Percentiles rank a stretch among this genome's conserved stretches.
Evolutionary conservation across 1,140 invertebrate species (phyloP).

Genomic region (Bombus confusus): DNA sequence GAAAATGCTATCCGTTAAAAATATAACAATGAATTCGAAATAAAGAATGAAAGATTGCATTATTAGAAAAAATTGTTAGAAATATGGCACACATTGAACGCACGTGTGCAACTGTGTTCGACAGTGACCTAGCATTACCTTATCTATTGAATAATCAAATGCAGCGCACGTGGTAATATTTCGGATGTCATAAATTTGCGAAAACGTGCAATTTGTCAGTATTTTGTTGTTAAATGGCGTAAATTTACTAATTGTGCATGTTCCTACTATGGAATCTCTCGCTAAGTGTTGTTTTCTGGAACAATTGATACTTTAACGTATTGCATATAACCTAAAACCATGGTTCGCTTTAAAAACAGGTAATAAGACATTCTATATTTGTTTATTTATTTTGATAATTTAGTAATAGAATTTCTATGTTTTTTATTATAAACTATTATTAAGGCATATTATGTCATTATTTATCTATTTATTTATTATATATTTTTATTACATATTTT

Average conservation of each 20-base stretch:
- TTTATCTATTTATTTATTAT: not conserved
- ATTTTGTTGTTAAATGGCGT: not conserved
- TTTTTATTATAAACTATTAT: not conserved
- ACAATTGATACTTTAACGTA: too few relatives aligned
- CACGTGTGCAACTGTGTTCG: constrained; percentile 27
- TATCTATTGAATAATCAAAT: not conserved
- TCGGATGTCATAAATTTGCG: not conserved
- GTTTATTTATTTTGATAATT: constrained; percentile 22
- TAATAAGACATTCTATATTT: constrained; percentile 67
- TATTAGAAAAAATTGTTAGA: not conserved
- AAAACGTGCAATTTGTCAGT: not conserved
- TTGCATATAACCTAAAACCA: constrained; percentile 70
- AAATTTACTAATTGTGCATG: not conserved
- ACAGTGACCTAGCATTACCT: constrained; percentile 31
- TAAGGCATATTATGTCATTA: not conserved
- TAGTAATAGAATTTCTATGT: not conserved
- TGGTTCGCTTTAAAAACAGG: constrained; percentile 89
- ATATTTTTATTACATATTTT: not conserved
- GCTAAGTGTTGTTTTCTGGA: too few relatives aligned
- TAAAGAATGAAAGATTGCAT: not conserved
- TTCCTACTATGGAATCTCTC: too few relatives aligned
- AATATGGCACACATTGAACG: not conserved
- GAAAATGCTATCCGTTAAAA: too few relatives aligned
- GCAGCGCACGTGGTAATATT: constrained; percentile 13
- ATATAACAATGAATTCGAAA: not conserved